Percentiles rank a stretch among this genome's conserved stretches.
These are phyloP conservation scores for Lumbricus terrestris DNA, from an alignment of 2,888 invertebrate species.

Conservation along the genomic window DNA sequence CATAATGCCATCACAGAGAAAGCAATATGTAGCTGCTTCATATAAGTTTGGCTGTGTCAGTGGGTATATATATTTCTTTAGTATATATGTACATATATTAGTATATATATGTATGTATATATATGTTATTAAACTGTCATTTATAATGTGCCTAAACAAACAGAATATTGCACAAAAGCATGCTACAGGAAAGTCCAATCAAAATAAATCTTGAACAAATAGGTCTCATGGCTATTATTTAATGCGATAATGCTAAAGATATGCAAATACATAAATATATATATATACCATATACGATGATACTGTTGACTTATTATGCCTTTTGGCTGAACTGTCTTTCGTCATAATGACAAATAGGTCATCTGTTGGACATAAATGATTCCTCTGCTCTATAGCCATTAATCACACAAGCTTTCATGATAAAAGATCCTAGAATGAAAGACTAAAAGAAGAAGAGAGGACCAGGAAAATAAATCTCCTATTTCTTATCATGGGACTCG, in stretches of 20 bases:
- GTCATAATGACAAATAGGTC: conserved; percentile 3
- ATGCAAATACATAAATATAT: neutral
- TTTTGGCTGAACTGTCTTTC: neutral
- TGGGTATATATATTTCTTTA: too few species aligned
- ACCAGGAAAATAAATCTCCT: neutral
- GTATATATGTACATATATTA: neutral
- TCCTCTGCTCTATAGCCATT: neutral
- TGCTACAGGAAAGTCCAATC: too few species aligned
- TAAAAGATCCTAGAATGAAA: neutral
- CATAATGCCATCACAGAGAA: neutral
- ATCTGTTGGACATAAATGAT: neutral
- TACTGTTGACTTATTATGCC: neutral
- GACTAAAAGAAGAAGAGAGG: neutral
- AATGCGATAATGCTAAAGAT: too few species aligned
- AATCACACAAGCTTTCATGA: neutral
- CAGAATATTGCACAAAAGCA: too few species aligned
- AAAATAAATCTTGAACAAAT: too few species aligned
- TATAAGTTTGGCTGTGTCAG: neutral
- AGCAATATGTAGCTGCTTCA: neutral
- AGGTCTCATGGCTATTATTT: too few species aligned
- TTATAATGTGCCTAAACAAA: too few species aligned
- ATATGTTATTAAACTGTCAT: too few species aligned
- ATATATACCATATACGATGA: neutral
- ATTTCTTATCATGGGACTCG: neutral
- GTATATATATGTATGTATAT: too few species aligned